Conservation (phyloP, 2,113 vertebrate species). For the Coreoperca whiteheadi region DNA sequence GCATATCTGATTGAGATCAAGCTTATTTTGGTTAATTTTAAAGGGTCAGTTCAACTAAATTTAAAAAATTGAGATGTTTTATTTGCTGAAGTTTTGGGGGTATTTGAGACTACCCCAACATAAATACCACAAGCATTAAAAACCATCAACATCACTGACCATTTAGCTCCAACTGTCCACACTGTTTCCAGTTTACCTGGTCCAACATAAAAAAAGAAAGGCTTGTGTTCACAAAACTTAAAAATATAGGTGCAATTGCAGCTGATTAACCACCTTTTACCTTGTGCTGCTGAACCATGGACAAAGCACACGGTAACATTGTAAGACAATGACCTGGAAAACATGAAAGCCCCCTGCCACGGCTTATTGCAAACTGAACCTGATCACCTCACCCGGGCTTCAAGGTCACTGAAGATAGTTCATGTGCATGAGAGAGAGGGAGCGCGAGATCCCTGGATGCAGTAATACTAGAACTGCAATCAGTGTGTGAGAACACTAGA, state of each 20-base stretch:
- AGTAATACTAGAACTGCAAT: conserved; percentile 33
- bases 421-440: background rate
- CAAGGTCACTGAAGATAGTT: background rate
- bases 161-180: background rate
- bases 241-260: background rate
- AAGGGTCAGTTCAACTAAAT: background rate
- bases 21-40: background rate
- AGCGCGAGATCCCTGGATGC: conserved; percentile 1
- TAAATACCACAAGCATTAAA: background rate
- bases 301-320: conserved; percentile 2
- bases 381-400: background rate
- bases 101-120: background rate
- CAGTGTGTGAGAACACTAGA: conserved; percentile 42
- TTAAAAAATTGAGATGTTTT: background rate
- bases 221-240: background rate
- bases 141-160: background rate
- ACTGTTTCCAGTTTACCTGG: background rate
- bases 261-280: background rate
- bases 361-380: conserved; percentile 50
- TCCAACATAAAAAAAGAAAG: background rate
- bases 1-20: background rate
- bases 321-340: conserved; percentile 40
- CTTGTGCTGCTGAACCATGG: background rate
- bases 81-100: background rate
- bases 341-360: conserved; percentile 47